Base-by-base conservation (phyloP, 2,888 invertebrate species). In the Rugalucina vietnamica region DNA sequence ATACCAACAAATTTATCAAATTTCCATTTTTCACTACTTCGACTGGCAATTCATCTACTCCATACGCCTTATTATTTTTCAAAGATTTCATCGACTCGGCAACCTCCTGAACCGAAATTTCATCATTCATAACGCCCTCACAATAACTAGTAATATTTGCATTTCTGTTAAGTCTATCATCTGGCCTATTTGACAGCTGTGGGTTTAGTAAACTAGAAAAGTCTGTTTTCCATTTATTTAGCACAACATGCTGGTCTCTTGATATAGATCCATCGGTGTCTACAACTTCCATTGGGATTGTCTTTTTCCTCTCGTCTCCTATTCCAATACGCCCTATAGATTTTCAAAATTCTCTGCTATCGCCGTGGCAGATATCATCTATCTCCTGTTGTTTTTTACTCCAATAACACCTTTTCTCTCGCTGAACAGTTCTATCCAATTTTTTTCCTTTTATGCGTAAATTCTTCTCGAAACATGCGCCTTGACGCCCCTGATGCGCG, bases 311-410 rank as follows among this genome's bases (percentile, higher is more conserved):
- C 12, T 72, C 72, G 4, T 37, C 37, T 10, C 72, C 72, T 3
- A 72, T 39, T 4, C 39, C 72, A n/a, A 72, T 24, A 24, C 39
- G 37, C 10, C 72, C 72, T 27, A 72, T 72, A 27, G 24, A 49
- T 27, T 73, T 73, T 50, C 73, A 73, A 37, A 73, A 73, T 14
- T 49, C 50, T 49, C 14, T 73, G 36, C 49, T 43, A 49, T 73
- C 39, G 14, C 49, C 10, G 18, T 27, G 12, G 14, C 18, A 14
- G 43, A 73, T 49, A 73, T 73, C 49, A 50, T 73, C 73, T 21
- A 49, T 71, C 37, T 71, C 27, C n/a, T 37, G 34, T 39, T 37
- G 50, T 37, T 49, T 32, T 21, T 43, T 49, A n/a, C 27, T 24
- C 73, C 73, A 73, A 49, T 73, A 73, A 24, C 29, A n/a, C 14